Evolutionary conservation across 2,888 invertebrate genomes (phyloP).

Genomic region (Anoplius nigerrimus): DNA sequence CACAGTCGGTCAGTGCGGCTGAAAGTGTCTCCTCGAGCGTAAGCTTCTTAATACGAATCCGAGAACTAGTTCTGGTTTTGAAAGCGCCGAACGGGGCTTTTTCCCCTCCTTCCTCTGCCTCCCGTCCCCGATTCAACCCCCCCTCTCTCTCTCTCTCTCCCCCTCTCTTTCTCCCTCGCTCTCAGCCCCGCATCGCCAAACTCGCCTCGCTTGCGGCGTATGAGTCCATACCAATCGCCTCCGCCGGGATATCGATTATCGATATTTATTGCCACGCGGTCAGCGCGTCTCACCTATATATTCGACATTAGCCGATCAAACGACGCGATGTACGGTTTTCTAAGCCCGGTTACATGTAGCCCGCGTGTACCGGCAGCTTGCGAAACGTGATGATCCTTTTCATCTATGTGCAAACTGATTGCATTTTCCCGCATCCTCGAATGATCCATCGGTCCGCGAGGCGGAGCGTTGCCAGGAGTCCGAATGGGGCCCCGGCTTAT

Average conservation of each 20-base stretch:
- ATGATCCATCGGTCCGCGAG: background rate
- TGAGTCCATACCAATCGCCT: slow-evolving; percentile 57
- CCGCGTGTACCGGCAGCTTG: slow-evolving; percentile 18
- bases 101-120: slow-evolving; percentile 15
- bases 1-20: slow-evolving; percentile 55
- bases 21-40: slow-evolving; percentile 58
- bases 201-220: slow-evolving; percentile 51
- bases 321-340: slow-evolving; percentile 42
- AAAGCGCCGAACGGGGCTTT: slow-evolving; percentile 54
- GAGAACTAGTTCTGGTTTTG: slow-evolving; percentile 64
- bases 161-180: background rate
- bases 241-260: slow-evolving; percentile 64
- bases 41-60: slow-evolving; percentile 64
- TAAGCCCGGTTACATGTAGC: slow-evolving; percentile 38
- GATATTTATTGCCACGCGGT: slow-evolving; percentile 69
- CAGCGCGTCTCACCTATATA: slow-evolving; percentile 59
- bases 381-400: slow-evolving; percentile 1
- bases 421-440: background rate
- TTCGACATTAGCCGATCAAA: slow-evolving; percentile 51
- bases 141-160: slow-evolving; percentile 25
- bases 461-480: too few species aligned
- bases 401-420: background rate
- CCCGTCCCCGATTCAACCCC: slow-evolving; percentile 21
- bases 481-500: too few species aligned
- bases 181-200: slow-evolving; percentile 22